A percentile compares a stretch with the other conserved stretches of the same genome.
phyloP scores from a whole-genome alignment of 92 coral and sea anemone species.

The Zoanthus gigantus region DNA sequence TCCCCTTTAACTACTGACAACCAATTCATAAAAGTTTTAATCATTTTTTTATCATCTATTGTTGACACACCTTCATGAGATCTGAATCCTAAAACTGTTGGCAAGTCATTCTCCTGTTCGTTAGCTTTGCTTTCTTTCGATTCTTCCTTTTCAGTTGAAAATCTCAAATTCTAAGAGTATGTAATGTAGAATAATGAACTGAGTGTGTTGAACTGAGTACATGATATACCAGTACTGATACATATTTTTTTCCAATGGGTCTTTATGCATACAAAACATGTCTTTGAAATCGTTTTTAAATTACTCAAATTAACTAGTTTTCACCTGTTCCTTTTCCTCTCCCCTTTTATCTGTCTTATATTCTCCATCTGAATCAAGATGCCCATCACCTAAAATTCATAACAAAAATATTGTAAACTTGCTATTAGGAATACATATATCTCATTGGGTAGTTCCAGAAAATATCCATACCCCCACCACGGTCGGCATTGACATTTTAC shows the following conservation, averaged over 20 bases:
- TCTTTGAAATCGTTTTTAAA: background rate
- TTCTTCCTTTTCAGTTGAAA: constrained; percentile 10
- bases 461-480: too few species aligned
- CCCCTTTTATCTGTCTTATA: constrained; percentile 12
- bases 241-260: constrained; percentile 3
- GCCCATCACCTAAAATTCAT: constrained; percentile 22
- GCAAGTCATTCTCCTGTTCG: constrained; percentile 23
- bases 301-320: constrained; percentile 10
- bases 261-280: constrained; percentile 10
- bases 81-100: constrained; percentile 26
- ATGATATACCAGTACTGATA: too few species aligned
- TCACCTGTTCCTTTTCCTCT: constrained; percentile 17
- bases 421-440: constrained; percentile 14
- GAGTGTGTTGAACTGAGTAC: too few species aligned
- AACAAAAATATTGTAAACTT: constrained; percentile 12
- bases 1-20: constrained; percentile 19
- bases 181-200: background rate
- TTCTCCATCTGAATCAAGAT: constrained; percentile 15
- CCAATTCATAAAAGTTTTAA: constrained; percentile 3
- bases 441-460: background rate
- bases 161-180: constrained; percentile 8
- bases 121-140: constrained; percentile 6
- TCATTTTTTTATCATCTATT: constrained; percentile 16
- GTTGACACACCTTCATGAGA: constrained; percentile 26
- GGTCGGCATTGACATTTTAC: too few species aligned